phyloP scores from a whole-genome alignment of 1,140 invertebrate species.

The Archegozetes longisetosus region DNA sequence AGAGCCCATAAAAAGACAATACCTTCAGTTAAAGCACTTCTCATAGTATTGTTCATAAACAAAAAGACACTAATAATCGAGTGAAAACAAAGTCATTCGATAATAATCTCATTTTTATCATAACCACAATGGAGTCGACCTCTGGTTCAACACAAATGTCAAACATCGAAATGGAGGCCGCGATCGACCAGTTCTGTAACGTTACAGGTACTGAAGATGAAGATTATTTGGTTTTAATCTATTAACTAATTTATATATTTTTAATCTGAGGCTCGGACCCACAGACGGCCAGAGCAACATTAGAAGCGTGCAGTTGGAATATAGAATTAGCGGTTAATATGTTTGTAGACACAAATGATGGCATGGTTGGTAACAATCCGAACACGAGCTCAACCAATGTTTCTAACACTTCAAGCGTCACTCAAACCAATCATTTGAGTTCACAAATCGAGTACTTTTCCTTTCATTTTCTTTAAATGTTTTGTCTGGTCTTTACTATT shows the following conservation, averaged over 20 bases:
- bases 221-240: not conserved
- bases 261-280: constrained; percentile 13
- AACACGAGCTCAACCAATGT: constrained; percentile 23
- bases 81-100: no score
- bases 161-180: not conserved
- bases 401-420: not conserved
- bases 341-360: constrained; percentile 33
- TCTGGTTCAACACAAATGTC: not conserved
- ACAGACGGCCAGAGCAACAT: constrained; percentile 27
- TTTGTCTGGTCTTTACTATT: not conserved
- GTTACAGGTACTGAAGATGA: not conserved
- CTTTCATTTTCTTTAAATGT: not conserved
- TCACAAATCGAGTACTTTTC: not conserved
- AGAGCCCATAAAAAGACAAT: no score
- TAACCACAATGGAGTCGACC: not conserved
- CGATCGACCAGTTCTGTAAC: not conserved
- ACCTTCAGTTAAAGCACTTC: no score
- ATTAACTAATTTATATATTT: not conserved
- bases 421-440: not conserved
- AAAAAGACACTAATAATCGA: no score
- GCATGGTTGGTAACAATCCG: constrained; percentile 21
- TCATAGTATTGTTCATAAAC: no score
- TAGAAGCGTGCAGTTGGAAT: constrained; percentile 37
- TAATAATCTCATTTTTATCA: no score
- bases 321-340: constrained; percentile 39